phyloP scores from a whole-genome alignment of 2,113 vertebrate genomes.

The Hucho hucho region DNA sequence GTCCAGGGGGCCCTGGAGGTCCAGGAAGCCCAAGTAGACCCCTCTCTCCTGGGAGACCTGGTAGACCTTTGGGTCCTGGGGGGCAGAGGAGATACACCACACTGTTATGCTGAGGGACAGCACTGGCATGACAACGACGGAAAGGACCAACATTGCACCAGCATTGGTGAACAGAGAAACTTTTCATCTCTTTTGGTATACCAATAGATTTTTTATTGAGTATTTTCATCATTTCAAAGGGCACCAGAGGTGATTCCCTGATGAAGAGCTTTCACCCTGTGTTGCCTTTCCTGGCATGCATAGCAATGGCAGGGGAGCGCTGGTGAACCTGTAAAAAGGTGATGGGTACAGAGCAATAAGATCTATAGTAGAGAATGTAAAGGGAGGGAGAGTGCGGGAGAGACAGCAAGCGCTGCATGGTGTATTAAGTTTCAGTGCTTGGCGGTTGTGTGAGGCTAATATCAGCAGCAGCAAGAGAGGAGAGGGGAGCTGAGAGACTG shows the following conservation, averaged over 20 bases:
- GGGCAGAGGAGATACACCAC: constrained; percentile 49
- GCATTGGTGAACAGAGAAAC: background rate
- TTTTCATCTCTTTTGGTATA: background rate
- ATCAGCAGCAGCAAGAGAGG: constrained; percentile 24
- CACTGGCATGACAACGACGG: too few species aligned
- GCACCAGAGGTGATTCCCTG: constrained; percentile 7
- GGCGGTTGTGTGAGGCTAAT: constrained; percentile 21
- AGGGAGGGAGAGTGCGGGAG: background rate
- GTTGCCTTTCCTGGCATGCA: background rate
- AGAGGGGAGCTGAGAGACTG: constrained; percentile 17
- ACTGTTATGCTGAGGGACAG: constrained; percentile 5
- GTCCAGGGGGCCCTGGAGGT: constrained; percentile 74
- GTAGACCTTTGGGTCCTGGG: constrained; percentile 78
- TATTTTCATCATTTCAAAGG: background rate
- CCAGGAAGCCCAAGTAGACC: constrained; percentile 80
- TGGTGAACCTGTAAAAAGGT: background rate
- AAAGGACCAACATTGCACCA: too few species aligned
- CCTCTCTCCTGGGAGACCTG: constrained; percentile 83
- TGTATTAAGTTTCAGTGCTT: constrained; percentile 27
- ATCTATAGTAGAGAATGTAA: constrained; percentile 6
- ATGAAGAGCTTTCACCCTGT: too few species aligned
- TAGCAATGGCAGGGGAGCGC: background rate
- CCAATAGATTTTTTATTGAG: background rate
- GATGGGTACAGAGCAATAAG: background rate
- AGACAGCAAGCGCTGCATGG: background rate